Base-by-base conservation (phyloP, 2,888 invertebrate species). In the Tenthredo scrophulariae region DNA sequence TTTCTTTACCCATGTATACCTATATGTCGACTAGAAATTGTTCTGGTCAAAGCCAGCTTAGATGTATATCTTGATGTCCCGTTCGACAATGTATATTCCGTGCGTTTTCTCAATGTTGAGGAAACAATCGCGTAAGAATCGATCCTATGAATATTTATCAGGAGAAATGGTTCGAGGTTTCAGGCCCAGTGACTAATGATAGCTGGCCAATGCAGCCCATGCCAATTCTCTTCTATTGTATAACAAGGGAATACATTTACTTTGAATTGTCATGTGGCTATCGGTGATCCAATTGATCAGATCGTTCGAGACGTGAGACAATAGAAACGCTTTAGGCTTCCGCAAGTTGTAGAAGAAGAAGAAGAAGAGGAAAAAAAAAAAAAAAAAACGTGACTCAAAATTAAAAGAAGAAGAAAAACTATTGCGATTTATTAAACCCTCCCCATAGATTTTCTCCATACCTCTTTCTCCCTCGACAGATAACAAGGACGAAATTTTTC, bases 131-230 rank as follows among this genome's bases (percentile, higher is more conserved):
- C 83, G 67, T 83, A 67, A 83, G 83, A 83, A 83, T 83, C 83
- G 67, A 83, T 83, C 83, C 83, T 67, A 83, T 83, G 83, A 83
- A 83, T 83, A 83, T 83, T 83, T 83, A 83, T 46, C 83, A 83
- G 83, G 83, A 83, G 83, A 83, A 83, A 83, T 83, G 83, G 83
- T 62, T 50, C 40, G 29, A 40, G 43, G 80, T 83, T 83, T 70
- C 67, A 67, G 67, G 26, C 83, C 67, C 83, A 62, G 80, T 80
- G 83, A 83, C 83, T 83, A 83, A 83, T 83, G 83, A 83, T 83
- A 22, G 62, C 83, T 33, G 67, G n/a, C 83, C 22, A 70, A 83
- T 83, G 67, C 67, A 83, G 67, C 83, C 65, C 83, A 70, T 67
- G 83, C 65, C 83, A 67, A 83, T 83, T 83, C 83, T 67, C 18